Base-by-base conservation (phyloP, 2,888 invertebrate species). In the Gymnosoma rotundatum region DNA sequence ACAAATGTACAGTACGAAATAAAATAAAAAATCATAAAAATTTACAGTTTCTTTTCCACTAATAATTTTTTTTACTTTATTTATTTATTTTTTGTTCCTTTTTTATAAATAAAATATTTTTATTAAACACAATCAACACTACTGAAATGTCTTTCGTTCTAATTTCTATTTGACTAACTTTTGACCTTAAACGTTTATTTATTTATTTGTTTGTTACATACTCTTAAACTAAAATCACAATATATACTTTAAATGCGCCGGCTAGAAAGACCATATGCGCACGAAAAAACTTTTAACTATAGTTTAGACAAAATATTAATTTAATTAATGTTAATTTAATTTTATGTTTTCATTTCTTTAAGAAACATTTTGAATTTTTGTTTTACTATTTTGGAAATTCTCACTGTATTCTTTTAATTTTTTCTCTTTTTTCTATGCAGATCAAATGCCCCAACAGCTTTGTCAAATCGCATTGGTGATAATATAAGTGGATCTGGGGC, bases 401-500 rank as follows among this genome's bases (percentile, higher is more conserved):
- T 48, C 4, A 45, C 45, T 56, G 4, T 14, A 56, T 56, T 0
- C 2, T 32, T 64, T 25, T 4, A 8, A 9, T 60, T 38, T 63
- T 72, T 79, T 82, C 4, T 18, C 3, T 18, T 14, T 52, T 52
- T 52, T 20, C 2, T 0, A 83, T 87, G 4, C 78, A 88, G 87
- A 74, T 86, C 82, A 45, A 86, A 88, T 86, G 78, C 69, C 8
- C 78, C 78, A 25, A 48, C 81, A 66, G 12, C 42, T 42, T 52
- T 69, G 52, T 79, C 86, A 66, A 86, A 78, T 66, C 83, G 85
- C 25, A 67, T 75, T 75, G 75, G 18, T 54, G 81, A 81, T 73
- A 87, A 85, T 75, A 73, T 84, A 52, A 78, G 69, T 52, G 69
- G 60, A 18, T 42, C 84, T 60, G 25, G 50, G 20, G 78, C 70